These are phyloP conservation scores for Diceros bicornis DNA, from an alignment of 2,797 vertebrate species.

Conservation along the genomic window DNA sequence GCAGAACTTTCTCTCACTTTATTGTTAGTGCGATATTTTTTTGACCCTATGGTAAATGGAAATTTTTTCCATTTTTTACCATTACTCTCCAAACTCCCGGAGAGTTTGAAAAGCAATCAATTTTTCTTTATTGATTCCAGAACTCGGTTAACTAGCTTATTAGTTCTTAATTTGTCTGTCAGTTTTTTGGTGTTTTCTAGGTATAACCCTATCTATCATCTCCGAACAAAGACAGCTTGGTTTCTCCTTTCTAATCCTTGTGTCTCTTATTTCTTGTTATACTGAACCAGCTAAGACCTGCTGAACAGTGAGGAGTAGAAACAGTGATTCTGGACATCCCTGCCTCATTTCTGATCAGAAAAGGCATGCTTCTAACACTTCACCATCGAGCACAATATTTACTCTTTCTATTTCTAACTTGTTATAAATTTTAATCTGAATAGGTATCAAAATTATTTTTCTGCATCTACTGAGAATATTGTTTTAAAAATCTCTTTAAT, in stretches of 20 bases:
- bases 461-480: background rate
- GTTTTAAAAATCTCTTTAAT: background rate
- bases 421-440: conserved; percentile 12
- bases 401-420: background rate
- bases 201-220: background rate
- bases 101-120: background rate
- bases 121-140: background rate
- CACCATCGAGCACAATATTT: background rate
- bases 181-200: conserved; percentile 8
- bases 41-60: background rate
- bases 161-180: background rate
- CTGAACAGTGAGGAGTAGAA: background rate
- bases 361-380: background rate
- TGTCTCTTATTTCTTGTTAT: conserved; percentile 26
- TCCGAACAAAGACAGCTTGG: background rate
- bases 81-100: too few species aligned
- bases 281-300: background rate
- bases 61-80: too few species aligned
- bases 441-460: background rate
- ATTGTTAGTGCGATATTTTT: background rate
- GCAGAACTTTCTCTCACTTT: background rate
- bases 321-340: background rate
- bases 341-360: conserved; percentile 16
- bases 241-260: conserved; percentile 20
- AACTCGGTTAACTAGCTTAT: background rate